Base-by-base conservation (phyloP, 2,113 vertebrate genomes). In the Ancistrus triradiatus region DNA sequence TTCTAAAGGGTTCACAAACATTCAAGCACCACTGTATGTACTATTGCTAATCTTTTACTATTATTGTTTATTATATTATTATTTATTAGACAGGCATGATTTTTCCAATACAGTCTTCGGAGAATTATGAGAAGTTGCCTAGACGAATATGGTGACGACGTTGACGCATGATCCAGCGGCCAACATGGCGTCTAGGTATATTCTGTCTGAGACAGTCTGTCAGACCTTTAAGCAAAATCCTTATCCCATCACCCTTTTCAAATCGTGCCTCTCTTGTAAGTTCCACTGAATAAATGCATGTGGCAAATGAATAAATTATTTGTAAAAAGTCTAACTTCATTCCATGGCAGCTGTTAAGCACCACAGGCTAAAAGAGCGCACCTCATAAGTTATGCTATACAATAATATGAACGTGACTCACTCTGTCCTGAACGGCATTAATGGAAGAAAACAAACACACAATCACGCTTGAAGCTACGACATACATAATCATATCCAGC, bases 401-500 rank as follows among this genome's bases (percentile, higher is more conserved):
- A 44, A 48, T n/a, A n/a, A n/a, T n/a, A 7, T 40, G 14, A 49
- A 40, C 5, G 27, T 22, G 24, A 31, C 10, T 59, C 10, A 48
- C 1, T 37, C 53, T 13, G 33, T 31, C 37, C 22, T 9, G 38
- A 56, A 57, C 33, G 27, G 50, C 27, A 53, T 33, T 7, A 3
- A 31, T 31, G 27, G 27, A 7, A 31, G n/a, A 31, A 31, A 31
- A 31, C 7, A 7, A 31, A 42, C 33, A 48, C 10, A 11, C 25
- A 51, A 25, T 18, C 7, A 18, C 10, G 49, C 62, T 53, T 2
- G 13, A 31, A 64, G 62, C 50, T 46, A 42, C 9, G 13, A 19
- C 58, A 28, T 61, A 38, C 18, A n/a, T 61, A 71, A 71, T 60
- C 24, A 53, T 42, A 42, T 51, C 48, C 35, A 38, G 63, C 8